These are phyloP conservation scores for Corythornis leucogaster DNA, from an alignment of 2,797 vertebrate genomes.

Conservation along the genomic window DNA sequence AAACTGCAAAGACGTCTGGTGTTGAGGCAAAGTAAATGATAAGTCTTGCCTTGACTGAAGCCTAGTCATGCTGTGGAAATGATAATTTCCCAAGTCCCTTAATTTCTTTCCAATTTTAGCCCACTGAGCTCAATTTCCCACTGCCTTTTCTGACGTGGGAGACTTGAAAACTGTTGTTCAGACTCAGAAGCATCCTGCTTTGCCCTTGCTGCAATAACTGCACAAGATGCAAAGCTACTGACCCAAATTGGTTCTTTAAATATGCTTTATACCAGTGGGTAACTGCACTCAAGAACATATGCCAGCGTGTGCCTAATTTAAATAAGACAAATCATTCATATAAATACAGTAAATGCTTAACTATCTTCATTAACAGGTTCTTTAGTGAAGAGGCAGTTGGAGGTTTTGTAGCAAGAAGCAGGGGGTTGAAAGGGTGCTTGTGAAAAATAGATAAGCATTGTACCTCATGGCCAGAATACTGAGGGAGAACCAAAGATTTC, in stretches of 20 bases:
- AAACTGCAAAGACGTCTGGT: neutral
- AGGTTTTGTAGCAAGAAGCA: neutral
- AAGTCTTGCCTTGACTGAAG: neutral
- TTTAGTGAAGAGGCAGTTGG: neutral
- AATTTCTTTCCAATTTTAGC: neutral
- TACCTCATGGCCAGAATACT: neutral
- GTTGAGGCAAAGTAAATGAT: neutral
- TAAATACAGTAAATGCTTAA: neutral
- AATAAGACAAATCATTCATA: neutral
- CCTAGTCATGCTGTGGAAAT: neutral
- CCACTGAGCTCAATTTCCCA: neutral
- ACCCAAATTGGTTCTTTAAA: neutral
- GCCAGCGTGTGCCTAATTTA: neutral
- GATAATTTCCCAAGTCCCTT: neutral
- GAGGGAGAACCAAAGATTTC: neutral
- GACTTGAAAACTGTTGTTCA: neutral
- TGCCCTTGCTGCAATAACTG: neutral
- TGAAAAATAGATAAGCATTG: neutral
- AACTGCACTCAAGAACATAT: neutral
- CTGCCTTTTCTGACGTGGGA: neutral
- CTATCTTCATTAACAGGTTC: neutral
- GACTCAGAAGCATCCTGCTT: neutral
- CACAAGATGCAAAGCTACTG: neutral
- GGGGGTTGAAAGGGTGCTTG: neutral
- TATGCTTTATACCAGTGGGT: neutral